phyloP scores from a whole-genome alignment of 2,113 vertebrate species.

The Excalfactoria chinensis region DNA sequence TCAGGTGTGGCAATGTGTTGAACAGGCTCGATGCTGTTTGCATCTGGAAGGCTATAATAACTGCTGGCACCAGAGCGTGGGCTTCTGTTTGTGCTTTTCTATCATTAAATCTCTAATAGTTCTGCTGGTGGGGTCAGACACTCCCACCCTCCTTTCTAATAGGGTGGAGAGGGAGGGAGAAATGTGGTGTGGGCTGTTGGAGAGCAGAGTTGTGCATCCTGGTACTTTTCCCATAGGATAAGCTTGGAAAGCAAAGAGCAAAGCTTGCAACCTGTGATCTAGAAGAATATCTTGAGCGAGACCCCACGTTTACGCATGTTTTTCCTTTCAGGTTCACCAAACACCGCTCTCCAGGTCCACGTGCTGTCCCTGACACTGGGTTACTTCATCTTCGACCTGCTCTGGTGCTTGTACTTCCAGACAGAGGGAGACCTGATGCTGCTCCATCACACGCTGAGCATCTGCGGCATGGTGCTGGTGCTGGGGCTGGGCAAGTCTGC shows the following conservation, averaged over 20 bases:
- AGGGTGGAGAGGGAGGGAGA: not conserved
- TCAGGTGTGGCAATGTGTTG: not conserved
- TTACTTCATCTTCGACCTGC: conserved; percentile 91
- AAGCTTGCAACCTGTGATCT: accelerated
- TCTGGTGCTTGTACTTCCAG: conserved; percentile 88
- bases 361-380: conserved; percentile 85
- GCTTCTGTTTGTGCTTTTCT: not conserved
- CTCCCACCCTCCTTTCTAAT: not conserved
- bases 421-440: conserved; percentile 88
- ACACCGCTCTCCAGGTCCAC: conserved; percentile 84
- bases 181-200: not conserved
- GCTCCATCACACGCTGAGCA: conserved; percentile 87
- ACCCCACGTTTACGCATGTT: accelerated
- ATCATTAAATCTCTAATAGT: accelerated
- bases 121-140: not conserved
- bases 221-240: not conserved
- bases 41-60: not conserved
- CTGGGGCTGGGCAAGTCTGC: conserved; percentile 85
- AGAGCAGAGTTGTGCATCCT: not conserved
- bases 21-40: not conserved
- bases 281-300: not conserved
- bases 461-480: conserved; percentile 86
- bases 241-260: not conserved
- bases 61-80: not conserved
- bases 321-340: conserved; percentile 81